Evolutionary conservation across 1,140 invertebrate species (phyloP).

Genomic region (Heterodera carotae): DNA sequence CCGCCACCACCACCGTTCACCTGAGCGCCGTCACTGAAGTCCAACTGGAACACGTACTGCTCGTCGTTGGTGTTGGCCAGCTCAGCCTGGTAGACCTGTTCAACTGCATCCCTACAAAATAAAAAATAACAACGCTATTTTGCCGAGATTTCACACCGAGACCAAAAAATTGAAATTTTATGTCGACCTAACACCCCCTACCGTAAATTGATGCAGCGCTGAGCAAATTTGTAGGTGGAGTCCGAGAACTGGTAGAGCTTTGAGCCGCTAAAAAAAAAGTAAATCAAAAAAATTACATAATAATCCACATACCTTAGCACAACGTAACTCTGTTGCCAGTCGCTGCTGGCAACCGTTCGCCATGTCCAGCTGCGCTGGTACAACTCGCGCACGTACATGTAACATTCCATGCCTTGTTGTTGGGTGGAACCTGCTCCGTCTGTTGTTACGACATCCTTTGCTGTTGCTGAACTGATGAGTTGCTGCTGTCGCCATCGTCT

Average conservation of each 20-base stretch:
- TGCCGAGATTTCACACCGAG: too few species aligned
- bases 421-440: background rate
- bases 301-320: constrained; percentile 29
- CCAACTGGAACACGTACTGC: constrained; percentile 45
- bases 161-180: background rate
- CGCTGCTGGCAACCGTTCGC: constrained; percentile 6
- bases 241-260: constrained; percentile 47
- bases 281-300: constrained; percentile 25
- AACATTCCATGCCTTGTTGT: constrained; percentile 32
- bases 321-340: constrained; percentile 44
- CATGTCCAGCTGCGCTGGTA: constrained; percentile 43
- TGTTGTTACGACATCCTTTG: background rate
- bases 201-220: constrained; percentile 40
- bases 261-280: constrained; percentile 36
- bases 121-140: background rate
- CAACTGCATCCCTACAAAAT: constrained; percentile 37
- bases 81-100: constrained; percentile 39
- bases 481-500: background rate
- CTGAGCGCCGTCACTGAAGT: constrained; percentile 29
- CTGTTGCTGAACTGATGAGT: background rate
- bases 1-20: background rate
- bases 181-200: constrained; percentile 14
- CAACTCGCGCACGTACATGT: constrained; percentile 42
- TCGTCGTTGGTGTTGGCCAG: constrained; percentile 39
- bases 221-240: constrained; percentile 46